phyloP scores from a whole-genome alignment of 2,797 vertebrate genomes.

The Macropus fuliginosus region DNA sequence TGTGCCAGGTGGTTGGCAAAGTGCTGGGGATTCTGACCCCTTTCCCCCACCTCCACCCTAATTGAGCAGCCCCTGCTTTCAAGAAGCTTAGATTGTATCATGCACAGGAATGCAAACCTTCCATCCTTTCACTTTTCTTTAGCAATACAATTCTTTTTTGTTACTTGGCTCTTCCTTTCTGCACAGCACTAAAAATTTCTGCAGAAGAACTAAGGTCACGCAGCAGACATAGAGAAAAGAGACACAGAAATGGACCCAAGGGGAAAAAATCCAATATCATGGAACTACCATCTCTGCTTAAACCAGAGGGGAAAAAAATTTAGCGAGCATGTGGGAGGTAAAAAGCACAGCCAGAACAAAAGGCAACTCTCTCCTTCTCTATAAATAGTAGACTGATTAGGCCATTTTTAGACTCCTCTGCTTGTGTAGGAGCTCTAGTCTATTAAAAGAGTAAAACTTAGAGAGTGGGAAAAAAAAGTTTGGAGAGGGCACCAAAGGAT shows the following conservation, averaged over 20 bases:
- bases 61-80: background rate
- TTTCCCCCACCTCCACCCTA: too few relatives aligned
- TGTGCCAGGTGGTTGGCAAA: background rate
- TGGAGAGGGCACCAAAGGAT: conserved; percentile 55
- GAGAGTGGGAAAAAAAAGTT: conserved; percentile 63
- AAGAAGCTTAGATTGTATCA: background rate
- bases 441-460: conserved; percentile 70
- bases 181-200: background rate
- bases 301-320: conserved; percentile 43
- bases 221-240: background rate
- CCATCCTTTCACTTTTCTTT: background rate
- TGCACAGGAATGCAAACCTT: background rate
- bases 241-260: conserved; percentile 31
- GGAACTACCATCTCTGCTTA: conserved; percentile 56
- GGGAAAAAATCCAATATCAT: conserved; percentile 49
- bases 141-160: background rate
- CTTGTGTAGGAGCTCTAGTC: conserved; percentile 58
- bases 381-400: conserved; percentile 68
- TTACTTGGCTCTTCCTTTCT: background rate
- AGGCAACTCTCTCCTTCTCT: conserved; percentile 62
- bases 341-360: conserved; percentile 67
- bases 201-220: background rate
- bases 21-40: background rate
- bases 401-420: conserved; percentile 58
- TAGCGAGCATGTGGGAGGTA: conserved; percentile 46